phyloP scores from a whole-genome alignment of 2,888 invertebrate species.

The Cerastis leucographa region DNA sequence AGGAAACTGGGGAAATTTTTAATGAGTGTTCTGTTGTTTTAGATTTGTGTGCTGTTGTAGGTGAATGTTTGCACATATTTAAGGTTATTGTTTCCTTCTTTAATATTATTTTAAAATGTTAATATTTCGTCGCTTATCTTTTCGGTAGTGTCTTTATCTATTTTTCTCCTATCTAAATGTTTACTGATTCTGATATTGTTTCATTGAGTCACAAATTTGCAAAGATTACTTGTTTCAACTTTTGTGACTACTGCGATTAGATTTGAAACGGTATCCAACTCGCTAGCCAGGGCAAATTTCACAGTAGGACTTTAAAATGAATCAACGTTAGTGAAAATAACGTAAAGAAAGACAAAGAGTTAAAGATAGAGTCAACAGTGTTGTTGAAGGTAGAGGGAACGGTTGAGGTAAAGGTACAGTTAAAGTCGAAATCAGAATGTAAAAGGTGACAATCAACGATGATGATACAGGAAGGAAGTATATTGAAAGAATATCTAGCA shows the following conservation, averaged over 20 bases:
- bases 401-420: background rate
- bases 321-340: background rate
- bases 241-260: constrained; percentile 12
- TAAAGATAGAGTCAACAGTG: background rate
- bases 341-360: background rate
- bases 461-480: background rate
- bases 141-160: background rate
- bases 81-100: background rate
- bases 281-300: background rate
- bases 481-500: background rate
- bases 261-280: constrained; percentile 14
- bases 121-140: background rate
- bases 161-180: background rate
- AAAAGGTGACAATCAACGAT: background rate
- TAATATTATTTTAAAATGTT: background rate
- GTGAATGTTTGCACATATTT: background rate
- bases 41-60: background rate
- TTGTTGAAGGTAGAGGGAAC: background rate
- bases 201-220: background rate
- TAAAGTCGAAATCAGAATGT: background rate
- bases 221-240: constrained; percentile 7
- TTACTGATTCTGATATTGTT: background rate
- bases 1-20: constrained; percentile 25
- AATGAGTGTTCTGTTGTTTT: background rate
- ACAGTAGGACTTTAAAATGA: background rate